Conservation (phyloP, 30 jellyfish, hydroid and myxozoan species). For the Turritopsis rubra region DNA sequence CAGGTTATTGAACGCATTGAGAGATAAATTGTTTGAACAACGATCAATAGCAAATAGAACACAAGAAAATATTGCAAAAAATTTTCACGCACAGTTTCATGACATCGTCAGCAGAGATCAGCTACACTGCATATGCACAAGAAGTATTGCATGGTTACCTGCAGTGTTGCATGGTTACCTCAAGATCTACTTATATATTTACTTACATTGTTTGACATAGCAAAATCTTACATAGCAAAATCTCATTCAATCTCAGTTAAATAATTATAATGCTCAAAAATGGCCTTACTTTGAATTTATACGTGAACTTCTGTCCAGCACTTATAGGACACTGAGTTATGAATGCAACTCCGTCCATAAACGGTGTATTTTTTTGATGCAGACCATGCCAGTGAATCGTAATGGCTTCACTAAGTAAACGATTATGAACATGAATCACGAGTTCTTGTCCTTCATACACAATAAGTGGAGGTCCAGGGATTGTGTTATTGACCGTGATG, state of each 20-base stretch:
- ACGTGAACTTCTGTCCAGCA: slow-evolving; percentile 37
- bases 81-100: no score
- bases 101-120: no score
- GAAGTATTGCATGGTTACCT: no score
- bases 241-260: not conserved
- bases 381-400: slow-evolving; percentile 54
- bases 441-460: slow-evolving; percentile 41
- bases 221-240: no score
- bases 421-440: slow-evolving; percentile 31
- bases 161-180: no score
- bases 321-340: slow-evolving; percentile 39
- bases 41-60: not conserved
- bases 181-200: no score
- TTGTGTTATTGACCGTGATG: slow-evolving; percentile 23
- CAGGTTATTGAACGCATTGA: no score
- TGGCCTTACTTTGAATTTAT: slow-evolving; percentile 28
- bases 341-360: slow-evolving; percentile 44
- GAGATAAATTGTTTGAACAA: not conserved
- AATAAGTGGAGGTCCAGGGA: slow-evolving; percentile 46
- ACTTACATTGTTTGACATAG: no score
- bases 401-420: slow-evolving; percentile 25
- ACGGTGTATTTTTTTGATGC: slow-evolving; percentile 43
- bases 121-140: no score
- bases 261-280: not conserved
- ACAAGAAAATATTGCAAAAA: not conserved